phyloP scores from a whole-genome alignment of 1,140 invertebrate genomes.

The Pseudomyrmex pallidus region DNA sequence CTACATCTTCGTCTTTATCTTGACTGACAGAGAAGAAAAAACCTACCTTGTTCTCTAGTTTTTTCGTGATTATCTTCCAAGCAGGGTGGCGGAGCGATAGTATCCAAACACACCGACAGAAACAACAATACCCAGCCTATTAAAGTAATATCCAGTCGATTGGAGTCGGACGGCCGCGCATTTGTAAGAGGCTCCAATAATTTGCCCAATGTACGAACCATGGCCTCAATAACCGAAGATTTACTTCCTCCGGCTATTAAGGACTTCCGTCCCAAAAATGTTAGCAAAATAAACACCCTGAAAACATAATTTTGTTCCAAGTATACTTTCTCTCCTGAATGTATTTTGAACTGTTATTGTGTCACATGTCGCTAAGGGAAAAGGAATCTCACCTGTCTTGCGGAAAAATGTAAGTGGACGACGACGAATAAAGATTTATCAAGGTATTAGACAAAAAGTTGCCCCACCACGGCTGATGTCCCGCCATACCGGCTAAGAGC shows the following conservation, averaged over 20 bases:
- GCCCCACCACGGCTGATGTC: slow-evolving; percentile 94
- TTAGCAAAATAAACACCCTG: slow-evolving; percentile 94
- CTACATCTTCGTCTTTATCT: too few relatives aligned
- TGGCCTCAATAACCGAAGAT: slow-evolving; percentile 88
- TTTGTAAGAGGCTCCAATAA: slow-evolving; percentile 86
- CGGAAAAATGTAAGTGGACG: slow-evolving; percentile 91
- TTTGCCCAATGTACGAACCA: slow-evolving; percentile 87
- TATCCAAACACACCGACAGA: slow-evolving; percentile 91
- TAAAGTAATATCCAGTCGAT: slow-evolving; percentile 85
- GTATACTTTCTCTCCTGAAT: background rate
- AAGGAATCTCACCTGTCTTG: slow-evolving; percentile 90
- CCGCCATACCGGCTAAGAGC: slow-evolving; percentile 92
- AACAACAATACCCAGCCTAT: slow-evolving; percentile 93
- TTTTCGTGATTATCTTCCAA: slow-evolving; percentile 81
- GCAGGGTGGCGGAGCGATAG: slow-evolving; percentile 76
- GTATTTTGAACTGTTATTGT: too few relatives aligned
- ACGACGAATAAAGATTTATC: slow-evolving; percentile 91
- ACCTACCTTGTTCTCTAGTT: slow-evolving; percentile 82
- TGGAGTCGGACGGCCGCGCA: slow-evolving; percentile 77
- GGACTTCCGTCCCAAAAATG: slow-evolving; percentile 94
- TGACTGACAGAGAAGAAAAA: too few relatives aligned
- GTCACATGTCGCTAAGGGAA: background rate
- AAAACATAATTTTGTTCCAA: slow-evolving; percentile 64
- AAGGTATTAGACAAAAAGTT: slow-evolving; percentile 93
- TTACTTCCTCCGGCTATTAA: slow-evolving; percentile 87